Evolutionary conservation across 2,797 vertebrate genomes (phyloP).

Genomic region (Ataeniobius toweri): DNA sequence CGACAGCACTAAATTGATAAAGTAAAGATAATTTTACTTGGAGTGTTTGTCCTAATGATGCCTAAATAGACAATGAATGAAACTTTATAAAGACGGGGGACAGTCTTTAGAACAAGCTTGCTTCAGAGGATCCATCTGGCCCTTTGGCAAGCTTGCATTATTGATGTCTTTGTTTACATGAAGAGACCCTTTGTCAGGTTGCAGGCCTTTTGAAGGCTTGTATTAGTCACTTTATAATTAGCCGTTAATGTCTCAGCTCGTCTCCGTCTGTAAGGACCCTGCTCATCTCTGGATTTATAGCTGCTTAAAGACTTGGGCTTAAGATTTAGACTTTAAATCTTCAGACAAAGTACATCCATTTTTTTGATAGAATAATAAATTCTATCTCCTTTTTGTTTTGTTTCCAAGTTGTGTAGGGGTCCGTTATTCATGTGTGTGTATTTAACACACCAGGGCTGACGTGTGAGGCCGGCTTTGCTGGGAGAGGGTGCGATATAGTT

Average conservation of each 20-base stretch:
- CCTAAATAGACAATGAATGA: constrained; percentile 47
- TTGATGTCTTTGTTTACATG: constrained; percentile 75
- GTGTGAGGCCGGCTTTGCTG: constrained; percentile 39
- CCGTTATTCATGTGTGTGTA: constrained; percentile 51
- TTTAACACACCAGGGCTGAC: constrained; percentile 49
- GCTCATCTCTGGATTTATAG: constrained; percentile 32
- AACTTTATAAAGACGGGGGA: constrained; percentile 33
- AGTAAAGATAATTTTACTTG: constrained; percentile 41
- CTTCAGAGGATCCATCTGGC: constrained; percentile 50
- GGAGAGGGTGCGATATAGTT: constrained; percentile 34
- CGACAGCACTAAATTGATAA: neutral
- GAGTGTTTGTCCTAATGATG: constrained; percentile 44
- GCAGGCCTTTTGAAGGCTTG: constrained; percentile 37
- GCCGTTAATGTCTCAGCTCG: constrained; percentile 22
- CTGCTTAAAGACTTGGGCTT: constrained; percentile 60
- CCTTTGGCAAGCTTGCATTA: constrained; percentile 69
- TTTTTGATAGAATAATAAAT: constrained; percentile 1
- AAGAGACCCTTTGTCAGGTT: constrained; percentile 63
- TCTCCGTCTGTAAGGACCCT: constrained; percentile 16
- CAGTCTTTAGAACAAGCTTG: constrained; percentile 28
- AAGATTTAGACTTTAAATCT: constrained; percentile 45
- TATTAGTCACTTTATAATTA: constrained; percentile 36
- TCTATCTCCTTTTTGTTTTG: constrained; percentile 31
- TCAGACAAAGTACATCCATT: constrained; percentile 23
- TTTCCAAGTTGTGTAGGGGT: constrained; percentile 48